Evolutionary conservation across 2,888 invertebrate genomes (phyloP).

Genomic region (Hydropsyche betteni): DNA sequence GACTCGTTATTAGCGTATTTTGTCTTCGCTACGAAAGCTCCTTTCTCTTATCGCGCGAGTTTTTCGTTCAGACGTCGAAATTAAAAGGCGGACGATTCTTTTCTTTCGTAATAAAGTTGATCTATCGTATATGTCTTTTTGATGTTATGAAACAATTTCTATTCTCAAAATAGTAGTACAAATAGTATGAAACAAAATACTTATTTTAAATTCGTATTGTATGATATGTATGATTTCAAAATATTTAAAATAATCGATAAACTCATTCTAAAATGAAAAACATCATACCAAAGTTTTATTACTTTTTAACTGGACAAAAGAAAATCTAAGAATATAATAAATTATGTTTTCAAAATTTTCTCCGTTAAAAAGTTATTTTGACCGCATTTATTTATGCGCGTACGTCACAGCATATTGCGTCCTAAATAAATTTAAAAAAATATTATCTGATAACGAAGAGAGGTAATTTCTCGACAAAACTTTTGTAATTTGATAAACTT

Average conservation of each 20-base stretch:
- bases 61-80: background rate
- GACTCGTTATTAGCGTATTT: background rate
- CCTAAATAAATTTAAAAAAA: conserved; percentile 12
- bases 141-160: too few relatives aligned
- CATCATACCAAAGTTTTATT: too few relatives aligned
- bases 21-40: background rate
- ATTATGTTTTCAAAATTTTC: background rate
- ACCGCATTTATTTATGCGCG: background rate
- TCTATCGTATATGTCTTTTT: too few relatives aligned
- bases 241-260: background rate
- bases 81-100: background rate
- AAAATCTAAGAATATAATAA: too few relatives aligned
- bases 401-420: background rate
- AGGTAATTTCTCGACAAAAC: background rate
- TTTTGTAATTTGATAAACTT: conserved; percentile 27
- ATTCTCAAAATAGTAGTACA: too few relatives aligned
- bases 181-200: too few relatives aligned
- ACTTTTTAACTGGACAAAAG: too few relatives aligned
- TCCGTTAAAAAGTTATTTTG: background rate
- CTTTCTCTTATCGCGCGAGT: background rate
- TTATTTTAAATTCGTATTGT: background rate
- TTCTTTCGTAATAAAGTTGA: too few relatives aligned
- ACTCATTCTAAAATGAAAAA: too few relatives aligned
- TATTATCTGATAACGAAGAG: background rate
- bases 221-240: background rate